These are phyloP conservation scores for Bubo bubo DNA, from an alignment of 2,113 vertebrate genomes.

Conservation along the genomic window DNA sequence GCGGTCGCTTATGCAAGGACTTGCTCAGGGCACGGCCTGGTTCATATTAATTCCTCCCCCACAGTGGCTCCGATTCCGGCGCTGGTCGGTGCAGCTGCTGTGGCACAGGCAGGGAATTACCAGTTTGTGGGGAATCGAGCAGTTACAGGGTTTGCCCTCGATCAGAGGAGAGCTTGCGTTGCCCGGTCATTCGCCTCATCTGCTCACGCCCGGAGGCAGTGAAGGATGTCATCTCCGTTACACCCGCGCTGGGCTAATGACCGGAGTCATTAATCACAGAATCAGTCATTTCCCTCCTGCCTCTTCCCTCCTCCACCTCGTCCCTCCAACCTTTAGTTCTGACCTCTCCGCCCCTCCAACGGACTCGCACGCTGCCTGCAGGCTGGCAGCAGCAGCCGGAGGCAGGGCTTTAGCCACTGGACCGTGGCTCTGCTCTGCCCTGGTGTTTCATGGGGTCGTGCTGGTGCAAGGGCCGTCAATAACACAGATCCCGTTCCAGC, in stretches of 20 bases:
- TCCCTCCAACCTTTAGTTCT: not conserved
- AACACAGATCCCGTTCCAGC: fast-evolving
- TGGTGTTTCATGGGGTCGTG: fast-evolving
- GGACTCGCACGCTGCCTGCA: not conserved
- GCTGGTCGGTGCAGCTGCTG: fast-evolving
- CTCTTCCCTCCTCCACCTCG: not conserved
- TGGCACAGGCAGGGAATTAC: not conserved
- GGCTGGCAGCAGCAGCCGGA: not conserved
- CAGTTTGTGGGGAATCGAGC: fast-evolving
- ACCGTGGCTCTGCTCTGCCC: not conserved
- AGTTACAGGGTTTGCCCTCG: fast-evolving
- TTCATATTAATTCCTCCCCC: not conserved
- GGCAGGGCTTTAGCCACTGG: not conserved
- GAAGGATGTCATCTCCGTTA: not conserved
- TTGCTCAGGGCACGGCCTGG: not conserved
- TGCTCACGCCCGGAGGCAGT: fast-evolving
- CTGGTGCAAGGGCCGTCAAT: not conserved
- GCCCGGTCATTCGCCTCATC: fast-evolving
- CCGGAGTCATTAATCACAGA: not conserved
- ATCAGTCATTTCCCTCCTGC: not conserved
- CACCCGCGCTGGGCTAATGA: not conserved
- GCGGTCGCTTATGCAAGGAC: not conserved
- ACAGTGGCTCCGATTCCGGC: fast-evolving
- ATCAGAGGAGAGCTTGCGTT: not conserved
- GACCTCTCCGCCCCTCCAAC: fast-evolving